phyloP scores from a whole-genome alignment of 2,888 invertebrate species.

The Tuta absoluta region DNA sequence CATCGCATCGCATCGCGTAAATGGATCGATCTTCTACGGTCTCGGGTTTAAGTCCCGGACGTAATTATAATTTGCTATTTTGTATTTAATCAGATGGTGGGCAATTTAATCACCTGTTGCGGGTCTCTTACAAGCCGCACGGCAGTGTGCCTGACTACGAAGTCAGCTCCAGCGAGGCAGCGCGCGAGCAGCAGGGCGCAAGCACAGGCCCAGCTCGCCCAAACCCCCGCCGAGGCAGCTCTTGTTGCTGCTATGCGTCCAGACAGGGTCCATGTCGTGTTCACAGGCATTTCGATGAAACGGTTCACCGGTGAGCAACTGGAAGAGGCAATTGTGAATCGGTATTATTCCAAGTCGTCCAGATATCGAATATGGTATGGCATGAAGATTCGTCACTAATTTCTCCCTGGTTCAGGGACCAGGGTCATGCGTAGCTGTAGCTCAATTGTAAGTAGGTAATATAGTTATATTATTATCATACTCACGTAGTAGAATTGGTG shows the following conservation, averaged over 20 bases:
- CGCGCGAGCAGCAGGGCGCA: slow-evolving; percentile 55
- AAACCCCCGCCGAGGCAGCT: slow-evolving; percentile 62
- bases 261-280: slow-evolving; percentile 33
- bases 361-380: neutral
- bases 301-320: slow-evolving; percentile 67
- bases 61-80: no score
- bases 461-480: neutral
- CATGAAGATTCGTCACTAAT: no score
- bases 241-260: slow-evolving; percentile 65
- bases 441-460: neutral
- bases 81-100: neutral
- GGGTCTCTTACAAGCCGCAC: slow-evolving; percentile 62
- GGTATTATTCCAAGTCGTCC: neutral
- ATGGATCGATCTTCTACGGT: no score
- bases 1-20: no score
- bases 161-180: slow-evolving; percentile 46
- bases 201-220: slow-evolving; percentile 67
- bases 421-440: no score
- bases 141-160: slow-evolving; percentile 57
- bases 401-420: no score
- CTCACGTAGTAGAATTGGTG: slow-evolving; percentile 70
- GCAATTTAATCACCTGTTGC: slow-evolving; percentile 45
- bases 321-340: slow-evolving; percentile 16
- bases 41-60: no score
- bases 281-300: slow-evolving; percentile 45